Conservation (phyloP, 2,113 vertebrate genomes). For the Aramus guarauna region DNA sequence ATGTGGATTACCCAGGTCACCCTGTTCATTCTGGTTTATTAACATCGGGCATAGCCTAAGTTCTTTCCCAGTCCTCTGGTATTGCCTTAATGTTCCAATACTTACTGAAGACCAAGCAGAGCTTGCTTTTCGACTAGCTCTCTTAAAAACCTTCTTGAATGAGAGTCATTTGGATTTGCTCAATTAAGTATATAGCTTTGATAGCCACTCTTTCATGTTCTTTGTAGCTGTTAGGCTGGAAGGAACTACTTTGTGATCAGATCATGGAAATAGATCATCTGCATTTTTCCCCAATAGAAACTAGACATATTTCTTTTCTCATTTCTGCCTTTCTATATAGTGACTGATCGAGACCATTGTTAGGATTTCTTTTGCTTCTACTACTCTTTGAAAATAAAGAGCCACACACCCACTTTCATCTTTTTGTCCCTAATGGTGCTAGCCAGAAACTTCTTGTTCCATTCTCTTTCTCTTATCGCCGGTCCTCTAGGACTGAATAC, state of each 20-base stretch:
- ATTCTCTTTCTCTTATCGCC: neutral
- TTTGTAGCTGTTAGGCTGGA: neutral
- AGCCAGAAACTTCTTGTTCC: neutral
- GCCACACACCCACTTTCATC: neutral
- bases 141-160: neutral
- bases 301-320: neutral
- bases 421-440: neutral
- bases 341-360: neutral
- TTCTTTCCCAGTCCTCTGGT: neutral
- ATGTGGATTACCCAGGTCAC: neutral
- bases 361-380: neutral
- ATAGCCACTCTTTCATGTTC: neutral
- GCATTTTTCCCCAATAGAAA: neutral
- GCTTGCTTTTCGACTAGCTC: neutral
- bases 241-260: neutral
- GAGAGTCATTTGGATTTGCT: neutral
- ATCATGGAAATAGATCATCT: neutral
- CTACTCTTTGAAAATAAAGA: neutral
- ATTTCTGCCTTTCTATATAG: neutral
- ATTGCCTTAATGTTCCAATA: neutral
- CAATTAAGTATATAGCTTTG: neutral
- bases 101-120: neutral
- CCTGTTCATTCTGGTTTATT: neutral
- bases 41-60: neutral
- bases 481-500: neutral